A percentile compares a stretch with the other conserved stretches of the same genome.
Evolutionary conservation across 2,113 vertebrate genomes (phyloP).

Genomic region (Haemorhous mexicanus): DNA sequence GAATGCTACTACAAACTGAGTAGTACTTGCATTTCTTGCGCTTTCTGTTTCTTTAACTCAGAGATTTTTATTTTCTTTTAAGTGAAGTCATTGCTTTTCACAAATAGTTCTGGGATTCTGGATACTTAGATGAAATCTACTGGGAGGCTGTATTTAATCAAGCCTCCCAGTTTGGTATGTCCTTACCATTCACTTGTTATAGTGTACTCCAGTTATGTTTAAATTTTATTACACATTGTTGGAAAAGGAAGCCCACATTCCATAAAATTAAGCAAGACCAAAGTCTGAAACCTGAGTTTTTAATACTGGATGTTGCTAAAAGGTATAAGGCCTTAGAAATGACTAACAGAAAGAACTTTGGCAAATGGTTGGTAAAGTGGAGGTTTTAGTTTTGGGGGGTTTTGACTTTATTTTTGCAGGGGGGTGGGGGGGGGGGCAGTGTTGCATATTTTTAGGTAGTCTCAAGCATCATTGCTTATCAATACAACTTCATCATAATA

Average conservation of each 20-base stretch:
- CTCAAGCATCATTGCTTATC: neutral
- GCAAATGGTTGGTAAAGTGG: neutral
- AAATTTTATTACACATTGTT: neutral
- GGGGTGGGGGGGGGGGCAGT: too few relatives aligned
- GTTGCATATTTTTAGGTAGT: neutral
- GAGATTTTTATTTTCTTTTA: neutral
- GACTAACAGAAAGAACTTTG: neutral
- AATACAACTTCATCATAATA: neutral
- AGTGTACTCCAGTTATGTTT: neutral
- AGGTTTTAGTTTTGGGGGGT: rapidly evolving
- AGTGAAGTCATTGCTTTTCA: neutral
- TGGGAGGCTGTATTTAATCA: neutral
- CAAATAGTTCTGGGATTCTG: neutral
- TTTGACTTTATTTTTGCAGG: neutral
- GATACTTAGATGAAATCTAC: neutral
- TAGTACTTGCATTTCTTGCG: neutral
- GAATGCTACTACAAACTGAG: neutral
- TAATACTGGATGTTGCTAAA: neutral
- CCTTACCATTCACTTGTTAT: rapidly evolving
- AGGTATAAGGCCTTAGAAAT: neutral
- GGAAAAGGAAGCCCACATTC: neutral
- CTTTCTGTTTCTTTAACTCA: neutral
- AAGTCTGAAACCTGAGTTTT: neutral
- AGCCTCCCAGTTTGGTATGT: neutral
- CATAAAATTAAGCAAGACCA: neutral